A percentile compares a stretch with the other conserved stretches of the same genome.
phyloP scores from a whole-genome alignment of 2,888 invertebrate species.

The Phyllotreta striolata region DNA sequence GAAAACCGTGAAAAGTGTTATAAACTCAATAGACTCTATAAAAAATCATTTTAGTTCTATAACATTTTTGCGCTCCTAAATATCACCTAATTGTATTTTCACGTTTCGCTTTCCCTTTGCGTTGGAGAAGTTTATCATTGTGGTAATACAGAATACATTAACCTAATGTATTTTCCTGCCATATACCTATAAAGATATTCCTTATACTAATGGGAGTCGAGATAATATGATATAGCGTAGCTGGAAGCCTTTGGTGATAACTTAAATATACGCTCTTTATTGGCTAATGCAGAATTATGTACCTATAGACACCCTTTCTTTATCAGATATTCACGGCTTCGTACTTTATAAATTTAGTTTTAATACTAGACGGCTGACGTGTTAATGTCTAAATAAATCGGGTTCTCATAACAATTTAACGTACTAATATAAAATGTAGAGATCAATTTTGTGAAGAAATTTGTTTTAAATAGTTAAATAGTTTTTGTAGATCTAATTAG shows the following conservation, averaged over 20 bases:
- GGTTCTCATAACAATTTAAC: too few species aligned
- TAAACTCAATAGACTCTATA: too few species aligned
- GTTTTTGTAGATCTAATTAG: too few species aligned
- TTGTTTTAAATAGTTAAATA: too few species aligned
- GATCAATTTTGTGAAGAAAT: too few species aligned
- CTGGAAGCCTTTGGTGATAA: constrained; percentile 14
- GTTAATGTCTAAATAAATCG: constrained; percentile 13
- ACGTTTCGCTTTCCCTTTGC: constrained; percentile 22
- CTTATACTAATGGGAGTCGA: constrained; percentile 19
- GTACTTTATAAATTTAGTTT: constrained; percentile 23
- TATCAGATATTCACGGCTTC: constrained; percentile 17
- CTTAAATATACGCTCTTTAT: constrained; percentile 21
- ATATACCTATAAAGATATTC: constrained; percentile 23
- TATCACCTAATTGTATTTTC: constrained; percentile 4
- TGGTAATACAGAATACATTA: constrained; percentile 38
- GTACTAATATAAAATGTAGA: too few species aligned
- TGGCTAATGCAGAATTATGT: constrained; percentile 27
- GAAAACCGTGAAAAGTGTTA: too few species aligned
- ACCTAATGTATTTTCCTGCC: constrained; percentile 35
- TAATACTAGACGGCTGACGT: constrained; percentile 6
- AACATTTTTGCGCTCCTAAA: neutral
- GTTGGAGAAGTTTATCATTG: constrained; percentile 30
- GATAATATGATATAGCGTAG: constrained; percentile 5
- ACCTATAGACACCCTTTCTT: constrained; percentile 22
- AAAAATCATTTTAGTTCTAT: constrained; percentile 3